Conservation (phyloP, 2,113 vertebrate genomes). For the Scomber scombrus region DNA sequence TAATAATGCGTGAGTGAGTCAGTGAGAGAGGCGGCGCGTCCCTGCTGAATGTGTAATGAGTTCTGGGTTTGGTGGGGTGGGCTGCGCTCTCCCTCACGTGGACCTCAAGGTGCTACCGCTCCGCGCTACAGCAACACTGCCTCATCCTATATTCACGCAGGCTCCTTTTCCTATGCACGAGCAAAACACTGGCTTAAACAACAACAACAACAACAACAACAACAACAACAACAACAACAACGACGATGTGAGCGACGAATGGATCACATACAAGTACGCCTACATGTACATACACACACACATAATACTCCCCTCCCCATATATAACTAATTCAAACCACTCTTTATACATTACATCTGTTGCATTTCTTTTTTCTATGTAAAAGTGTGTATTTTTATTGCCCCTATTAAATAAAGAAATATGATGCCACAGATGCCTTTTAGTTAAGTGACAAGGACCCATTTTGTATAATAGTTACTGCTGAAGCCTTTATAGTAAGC, state of each 20-base stretch:
- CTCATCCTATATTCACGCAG: constrained; percentile 36
- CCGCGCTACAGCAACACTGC: not conserved
- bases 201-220: not conserved
- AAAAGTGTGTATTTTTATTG: too few species aligned
- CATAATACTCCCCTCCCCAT: not conserved
- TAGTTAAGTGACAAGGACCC: too few species aligned
- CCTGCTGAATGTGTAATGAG: constrained; percentile 35
- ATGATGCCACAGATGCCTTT: too few species aligned
- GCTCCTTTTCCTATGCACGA: not conserved
- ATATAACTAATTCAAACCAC: too few species aligned
- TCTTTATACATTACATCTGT: not conserved
- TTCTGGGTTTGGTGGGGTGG: constrained; percentile 50
- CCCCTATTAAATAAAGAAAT: too few species aligned
- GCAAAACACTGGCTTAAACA: not conserved
- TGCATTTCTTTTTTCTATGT: not conserved
- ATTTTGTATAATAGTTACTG: too few species aligned
- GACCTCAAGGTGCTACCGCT: constrained; percentile 67
- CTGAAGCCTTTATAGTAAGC: too few species aligned
- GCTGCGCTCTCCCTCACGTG: constrained; percentile 72
- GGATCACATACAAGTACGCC: not conserved
- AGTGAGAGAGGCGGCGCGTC: constrained; percentile 25
- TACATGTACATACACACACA: not conserved
- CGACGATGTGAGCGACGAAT: not conserved
- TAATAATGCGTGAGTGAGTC: constrained; percentile 34
- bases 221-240: too few species aligned